phyloP scores from a whole-genome alignment of 2,888 invertebrate species.

The Cordilura impudica region DNA sequence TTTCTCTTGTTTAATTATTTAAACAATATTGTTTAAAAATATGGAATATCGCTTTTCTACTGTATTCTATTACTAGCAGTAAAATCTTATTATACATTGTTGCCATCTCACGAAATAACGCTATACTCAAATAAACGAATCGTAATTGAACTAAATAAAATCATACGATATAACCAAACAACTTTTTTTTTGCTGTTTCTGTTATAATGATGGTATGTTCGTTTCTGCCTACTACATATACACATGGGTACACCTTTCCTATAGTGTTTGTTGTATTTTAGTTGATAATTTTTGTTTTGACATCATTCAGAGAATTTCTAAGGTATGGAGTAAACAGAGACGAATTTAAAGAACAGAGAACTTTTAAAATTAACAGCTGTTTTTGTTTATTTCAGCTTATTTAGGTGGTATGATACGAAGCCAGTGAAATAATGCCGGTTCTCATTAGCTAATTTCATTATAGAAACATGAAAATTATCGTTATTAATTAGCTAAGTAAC shows the following conservation, averaged over 20 bases:
- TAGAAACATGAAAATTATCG: constrained; percentile 1
- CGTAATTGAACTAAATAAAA: constrained; percentile 63
- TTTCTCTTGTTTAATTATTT: no score
- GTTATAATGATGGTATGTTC: neutral
- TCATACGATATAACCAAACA: constrained; percentile 69
- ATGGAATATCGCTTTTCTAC: neutral
- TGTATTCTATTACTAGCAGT: neutral
- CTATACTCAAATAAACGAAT: constrained; percentile 64
- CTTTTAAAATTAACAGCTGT: constrained; percentile 3
- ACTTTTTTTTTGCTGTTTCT: constrained; percentile 13
- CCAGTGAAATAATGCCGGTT: constrained; percentile 23
- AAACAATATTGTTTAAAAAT: no score
- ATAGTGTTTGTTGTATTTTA: no score
- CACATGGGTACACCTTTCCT: neutral
- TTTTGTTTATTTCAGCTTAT: no score
- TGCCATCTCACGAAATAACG: constrained; percentile 63
- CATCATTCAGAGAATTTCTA: neutral
- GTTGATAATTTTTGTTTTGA: no score
- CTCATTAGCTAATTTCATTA: constrained; percentile 31
- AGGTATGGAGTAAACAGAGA: neutral
- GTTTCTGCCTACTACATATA: neutral
- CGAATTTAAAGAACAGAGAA: neutral
- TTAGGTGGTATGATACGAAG: no score
- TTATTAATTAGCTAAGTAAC: constrained; percentile 31
- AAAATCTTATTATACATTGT: constrained; percentile 4